phyloP scores from a whole-genome alignment of 1,140 invertebrate species.

The Diuraphis noxia region DNA sequence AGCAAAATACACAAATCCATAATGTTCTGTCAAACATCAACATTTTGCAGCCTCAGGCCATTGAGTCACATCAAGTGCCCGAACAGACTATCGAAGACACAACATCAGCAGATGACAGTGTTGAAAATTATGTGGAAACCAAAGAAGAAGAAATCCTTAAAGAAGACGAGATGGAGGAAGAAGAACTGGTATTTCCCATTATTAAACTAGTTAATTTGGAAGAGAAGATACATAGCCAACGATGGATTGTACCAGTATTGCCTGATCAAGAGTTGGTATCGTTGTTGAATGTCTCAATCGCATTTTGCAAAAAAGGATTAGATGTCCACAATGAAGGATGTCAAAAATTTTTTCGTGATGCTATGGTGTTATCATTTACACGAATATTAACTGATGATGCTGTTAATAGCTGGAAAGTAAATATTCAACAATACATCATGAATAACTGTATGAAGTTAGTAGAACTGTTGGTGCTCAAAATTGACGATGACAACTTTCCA shows the following conservation, averaged over 20 bases:
- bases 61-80: background rate
- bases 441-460: constrained; percentile 90
- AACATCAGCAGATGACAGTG: background rate
- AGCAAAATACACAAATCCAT: constrained; percentile 42
- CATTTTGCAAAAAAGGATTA: constrained; percentile 77
- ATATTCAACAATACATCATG: constrained; percentile 94
- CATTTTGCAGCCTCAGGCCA: constrained; percentile 5
- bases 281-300: constrained; percentile 85
- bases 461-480: constrained; percentile 86
- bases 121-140: background rate
- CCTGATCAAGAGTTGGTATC: constrained; percentile 94
- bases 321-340: constrained; percentile 89
- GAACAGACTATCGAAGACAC: background rate
- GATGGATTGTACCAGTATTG: constrained; percentile 96
- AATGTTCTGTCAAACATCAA: constrained; percentile 45
- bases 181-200: constrained; percentile 72
- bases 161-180: constrained; percentile 32
- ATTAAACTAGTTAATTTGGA: constrained; percentile 84
- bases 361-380: constrained; percentile 91
- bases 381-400: constrained; percentile 98
- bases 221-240: constrained; percentile 91
- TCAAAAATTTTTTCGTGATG: constrained; percentile 93
- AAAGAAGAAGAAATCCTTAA: constrained; percentile 41
- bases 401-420: constrained; percentile 95
- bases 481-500: constrained; percentile 91